A percentile compares a stretch with the other conserved stretches of the same genome.
Evolutionary conservation across 2,797 vertebrate species (phyloP).

Genomic region (Cryptoblepharus egeriae): DNA sequence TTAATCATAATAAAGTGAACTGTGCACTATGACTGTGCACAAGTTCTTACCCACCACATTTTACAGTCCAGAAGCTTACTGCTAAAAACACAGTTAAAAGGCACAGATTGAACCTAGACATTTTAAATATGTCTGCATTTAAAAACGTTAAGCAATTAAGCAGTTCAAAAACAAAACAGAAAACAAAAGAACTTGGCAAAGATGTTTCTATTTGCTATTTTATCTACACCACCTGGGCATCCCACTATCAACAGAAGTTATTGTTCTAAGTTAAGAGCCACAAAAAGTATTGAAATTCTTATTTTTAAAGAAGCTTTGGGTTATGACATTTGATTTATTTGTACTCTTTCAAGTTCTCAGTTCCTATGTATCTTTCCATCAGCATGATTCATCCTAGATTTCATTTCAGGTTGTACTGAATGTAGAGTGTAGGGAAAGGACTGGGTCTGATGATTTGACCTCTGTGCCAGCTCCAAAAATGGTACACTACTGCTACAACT

Average conservation of each 20-base stretch:
- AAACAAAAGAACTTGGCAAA: slow-evolving; percentile 31
- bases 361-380: not conserved
- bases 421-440: not conserved
- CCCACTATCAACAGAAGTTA: slow-evolving; percentile 33
- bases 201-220: slow-evolving; percentile 52
- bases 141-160: slow-evolving; percentile 45
- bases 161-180: slow-evolving; percentile 47
- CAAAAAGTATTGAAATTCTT: not conserved
- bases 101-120: slow-evolving; percentile 39
- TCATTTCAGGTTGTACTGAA: not conserved
- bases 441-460: no score
- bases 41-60: not conserved
- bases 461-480: no score
- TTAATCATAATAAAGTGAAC: not conserved
- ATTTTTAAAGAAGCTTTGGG: slow-evolving; percentile 2
- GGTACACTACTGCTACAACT: no score
- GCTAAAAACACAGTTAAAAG: slow-evolving; percentile 29
- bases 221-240: slow-evolving; percentile 27
- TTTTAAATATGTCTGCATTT: slow-evolving; percentile 33
- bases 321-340: not conserved
- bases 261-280: not conserved
- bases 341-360: not conserved
- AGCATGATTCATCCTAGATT: not conserved
- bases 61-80: slow-evolving; percentile 7
- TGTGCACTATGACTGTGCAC: not conserved